Evolutionary conservation across 2,888 invertebrate genomes (phyloP), one percentile per base, ranked within the genome.

Genomic region (Lepidochitona cinerea): DNA sequence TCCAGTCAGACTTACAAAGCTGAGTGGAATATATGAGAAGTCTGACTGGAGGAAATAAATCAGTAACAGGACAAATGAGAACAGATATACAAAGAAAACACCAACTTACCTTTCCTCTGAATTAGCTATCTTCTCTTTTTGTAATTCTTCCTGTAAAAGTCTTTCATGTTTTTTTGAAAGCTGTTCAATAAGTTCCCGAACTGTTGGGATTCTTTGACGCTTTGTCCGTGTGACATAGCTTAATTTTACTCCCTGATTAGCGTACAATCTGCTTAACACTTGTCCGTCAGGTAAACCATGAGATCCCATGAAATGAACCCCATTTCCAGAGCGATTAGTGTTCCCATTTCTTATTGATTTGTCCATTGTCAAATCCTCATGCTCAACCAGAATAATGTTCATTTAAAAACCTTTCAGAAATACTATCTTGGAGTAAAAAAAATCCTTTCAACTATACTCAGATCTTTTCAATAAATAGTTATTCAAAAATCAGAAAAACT

Each of bases 161-260:
- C 66, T 68, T 29, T 83, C 83, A 53, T 85, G 85, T 75, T 83
- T 83, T 66, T 77, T 80, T 33, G 83, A 59, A 36, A 85, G 75
- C 54, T 79, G 75, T 59, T 85, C 84, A 29, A 85, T 85, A 9
- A 85, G 73, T 67, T 85, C 83, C 23, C 81, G 75, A 6, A 85
- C 84, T 4, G 84, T 84, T 23, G 83, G 83, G 33, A 82, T 81
- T 71, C 78, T 78, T 23, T 78, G 79, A 7, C 76, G 74, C 32
- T 78, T 74, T 18, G 72, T 76, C 18, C 77, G 78, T 1, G 80
- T 75, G 18, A 81, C 73, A 75, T 81, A 79, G 36, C 80, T 72
- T 32, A 81, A 77, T 14, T 82, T 68, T 0, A 85, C 82, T 23
- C 59, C 29, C 59, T 59, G 59, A 26, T 59, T 59, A 23, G 59